phyloP scores from a whole-genome alignment of 1,140 invertebrate species.

The Epicauta chinensis region DNA sequence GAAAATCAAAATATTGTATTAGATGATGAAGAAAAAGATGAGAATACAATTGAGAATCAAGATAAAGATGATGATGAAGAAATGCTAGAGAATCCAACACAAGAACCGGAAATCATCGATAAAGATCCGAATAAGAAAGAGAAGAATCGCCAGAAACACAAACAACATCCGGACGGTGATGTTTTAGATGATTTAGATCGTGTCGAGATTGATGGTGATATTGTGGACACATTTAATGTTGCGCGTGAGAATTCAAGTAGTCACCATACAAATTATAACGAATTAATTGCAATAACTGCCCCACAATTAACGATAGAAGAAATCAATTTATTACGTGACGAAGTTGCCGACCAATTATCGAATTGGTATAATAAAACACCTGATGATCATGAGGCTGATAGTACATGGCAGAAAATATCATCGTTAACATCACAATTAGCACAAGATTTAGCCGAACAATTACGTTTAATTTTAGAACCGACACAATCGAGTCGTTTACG shows the following conservation, averaged over 20 bases:
- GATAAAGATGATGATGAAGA: conserved; percentile 32
- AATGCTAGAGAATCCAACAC: conserved; percentile 27
- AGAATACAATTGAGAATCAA: conserved; percentile 40
- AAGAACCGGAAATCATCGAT: conserved; percentile 48
- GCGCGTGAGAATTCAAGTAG: conserved; percentile 59
- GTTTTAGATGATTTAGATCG: conserved; percentile 41
- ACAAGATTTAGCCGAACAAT: conserved; percentile 87
- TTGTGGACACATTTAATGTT: conserved; percentile 59
- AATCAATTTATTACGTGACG: conserved; percentile 39
- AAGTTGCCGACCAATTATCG: conserved; percentile 52
- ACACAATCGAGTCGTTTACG: conserved; percentile 85
- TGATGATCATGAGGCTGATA: conserved; percentile 45
- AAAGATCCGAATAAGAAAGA: conserved; percentile 31
- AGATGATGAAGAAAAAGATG: conserved; percentile 44
- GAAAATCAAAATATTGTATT: conserved; percentile 61
- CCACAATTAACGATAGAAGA: conserved; percentile 20
- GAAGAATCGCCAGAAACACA: conserved; percentile 43
- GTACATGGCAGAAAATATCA: conserved; percentile 52
- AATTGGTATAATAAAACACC: conserved; percentile 51
- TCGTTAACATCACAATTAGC: conserved; percentile 62
- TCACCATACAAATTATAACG: conserved; percentile 45
- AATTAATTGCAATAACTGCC: conserved; percentile 22
- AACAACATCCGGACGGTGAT: conserved; percentile 40
- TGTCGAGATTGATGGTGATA: conserved; percentile 71
- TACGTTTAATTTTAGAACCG: conserved; percentile 91